Evolutionary conservation across 2,888 invertebrate species (phyloP).

Genomic region (Tachystola acroxantha): DNA sequence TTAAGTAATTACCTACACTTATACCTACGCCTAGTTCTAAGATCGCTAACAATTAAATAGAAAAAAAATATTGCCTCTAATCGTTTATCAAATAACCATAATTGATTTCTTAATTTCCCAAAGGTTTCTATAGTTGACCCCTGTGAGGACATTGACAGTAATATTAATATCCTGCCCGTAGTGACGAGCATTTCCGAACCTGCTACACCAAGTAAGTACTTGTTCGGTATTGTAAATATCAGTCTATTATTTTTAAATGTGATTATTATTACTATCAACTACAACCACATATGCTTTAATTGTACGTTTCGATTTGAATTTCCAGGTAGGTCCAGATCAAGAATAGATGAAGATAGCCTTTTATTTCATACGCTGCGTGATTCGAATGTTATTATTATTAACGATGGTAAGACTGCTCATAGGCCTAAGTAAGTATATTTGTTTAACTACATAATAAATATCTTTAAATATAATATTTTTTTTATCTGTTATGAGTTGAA

Average conservation of each 20-base stretch:
- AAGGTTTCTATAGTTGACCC: constrained; percentile 91
- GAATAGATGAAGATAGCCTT: constrained; percentile 82
- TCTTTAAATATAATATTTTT: no score
- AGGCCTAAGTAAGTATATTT: constrained; percentile 92
- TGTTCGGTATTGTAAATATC: no score
- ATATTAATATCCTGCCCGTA: constrained; percentile 30
- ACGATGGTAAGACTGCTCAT: constrained; percentile 93
- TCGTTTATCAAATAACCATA: background rate
- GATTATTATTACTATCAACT: no score
- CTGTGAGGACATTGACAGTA: constrained; percentile 88
- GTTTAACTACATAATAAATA: no score
- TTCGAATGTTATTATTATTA: constrained; percentile 94
- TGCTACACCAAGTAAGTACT: constrained; percentile 55
- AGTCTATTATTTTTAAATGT: no score
- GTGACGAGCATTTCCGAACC: constrained; percentile 37
- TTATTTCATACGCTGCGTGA: constrained; percentile 95
- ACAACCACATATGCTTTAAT: no score
- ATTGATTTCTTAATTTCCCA: background rate
- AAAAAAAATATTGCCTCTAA: no score
- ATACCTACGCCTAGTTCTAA: no score
- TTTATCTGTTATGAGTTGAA: no score
- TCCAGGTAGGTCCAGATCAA: constrained; percentile 44
- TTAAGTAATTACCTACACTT: no score
- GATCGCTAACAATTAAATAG: no score
- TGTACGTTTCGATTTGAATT: no score